Evolutionary conservation across 2,888 invertebrate genomes (phyloP).

Genomic region (Anarsia innoxiella): DNA sequence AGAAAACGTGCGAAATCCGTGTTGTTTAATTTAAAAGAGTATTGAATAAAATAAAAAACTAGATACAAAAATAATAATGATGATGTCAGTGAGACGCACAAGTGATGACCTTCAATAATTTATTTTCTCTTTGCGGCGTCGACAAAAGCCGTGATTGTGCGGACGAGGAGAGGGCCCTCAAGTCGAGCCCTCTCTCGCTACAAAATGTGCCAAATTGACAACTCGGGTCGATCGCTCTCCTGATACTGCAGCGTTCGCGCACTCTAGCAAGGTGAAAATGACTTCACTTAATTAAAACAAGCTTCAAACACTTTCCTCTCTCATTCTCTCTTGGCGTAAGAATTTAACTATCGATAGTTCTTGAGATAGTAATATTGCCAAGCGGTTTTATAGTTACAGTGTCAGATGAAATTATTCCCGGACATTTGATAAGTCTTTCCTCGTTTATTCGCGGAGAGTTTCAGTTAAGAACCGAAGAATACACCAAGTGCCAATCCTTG

Average conservation of each 20-base stretch:
- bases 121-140: slow-evolving; percentile 41
- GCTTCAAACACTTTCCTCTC: no score
- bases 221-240: slow-evolving; percentile 49
- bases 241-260: slow-evolving; percentile 35
- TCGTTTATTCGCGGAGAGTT: no score
- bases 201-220: slow-evolving; percentile 64
- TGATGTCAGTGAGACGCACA: no score
- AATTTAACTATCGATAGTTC: no score
- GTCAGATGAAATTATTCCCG: no score
- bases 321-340: no score
- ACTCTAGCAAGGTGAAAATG: slow-evolving; percentile 5
- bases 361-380: no score
- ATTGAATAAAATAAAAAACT: background rate
- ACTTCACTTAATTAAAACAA: slow-evolving; percentile 1
- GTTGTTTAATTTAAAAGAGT: background rate
- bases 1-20: no score
- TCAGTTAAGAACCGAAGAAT: no score
- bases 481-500: slow-evolving; percentile 19
- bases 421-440: no score
- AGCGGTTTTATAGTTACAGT: no score
- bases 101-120: slow-evolving; percentile 37
- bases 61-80: no score
- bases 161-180: slow-evolving; percentile 29
- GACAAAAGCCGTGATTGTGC: slow-evolving; percentile 48
- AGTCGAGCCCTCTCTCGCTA: slow-evolving; percentile 35